A percentile compares a stretch with the other conserved stretches of the same genome.
These are phyloP conservation scores for Blastobasis adustella DNA, from an alignment of 2,888 invertebrate genomes.

Conservation along the genomic window DNA sequence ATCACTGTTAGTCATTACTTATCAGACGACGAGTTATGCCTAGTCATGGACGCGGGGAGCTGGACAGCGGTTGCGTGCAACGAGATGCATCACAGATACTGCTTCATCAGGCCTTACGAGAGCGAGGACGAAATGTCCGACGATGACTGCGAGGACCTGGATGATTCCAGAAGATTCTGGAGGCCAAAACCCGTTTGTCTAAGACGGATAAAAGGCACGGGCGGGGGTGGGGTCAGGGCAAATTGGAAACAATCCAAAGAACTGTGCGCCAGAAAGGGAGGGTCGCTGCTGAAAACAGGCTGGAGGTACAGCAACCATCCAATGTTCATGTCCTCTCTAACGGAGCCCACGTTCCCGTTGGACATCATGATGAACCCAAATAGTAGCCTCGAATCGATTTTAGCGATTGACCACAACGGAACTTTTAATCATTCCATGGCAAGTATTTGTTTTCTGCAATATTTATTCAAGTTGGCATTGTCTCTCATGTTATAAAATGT, in stretches of 20 bases:
- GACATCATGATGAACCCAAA: slow-evolving; percentile 37
- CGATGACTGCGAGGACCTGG: slow-evolving; percentile 36
- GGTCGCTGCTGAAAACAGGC: slow-evolving; percentile 48
- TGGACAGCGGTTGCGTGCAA: slow-evolving; percentile 48
- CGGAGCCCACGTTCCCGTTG: slow-evolving; percentile 36
- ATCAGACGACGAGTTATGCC: slow-evolving; percentile 44
- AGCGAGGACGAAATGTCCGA: slow-evolving; percentile 24
- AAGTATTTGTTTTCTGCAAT: slow-evolving; percentile 8
- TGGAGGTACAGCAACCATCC: slow-evolving; percentile 59
- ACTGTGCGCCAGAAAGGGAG: slow-evolving; percentile 39
- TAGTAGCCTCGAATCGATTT: slow-evolving; percentile 7
- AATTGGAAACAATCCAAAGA: slow-evolving; percentile 53
- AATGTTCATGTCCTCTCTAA: slow-evolving; percentile 21
- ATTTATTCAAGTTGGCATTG: too few species aligned
- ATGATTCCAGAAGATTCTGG: slow-evolving; percentile 36
- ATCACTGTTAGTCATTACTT: slow-evolving; percentile 27
- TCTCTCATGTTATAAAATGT: too few species aligned
- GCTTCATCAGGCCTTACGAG: slow-evolving; percentile 47
- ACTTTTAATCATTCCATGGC: slow-evolving; percentile 26
- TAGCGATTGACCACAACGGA: too few species aligned
- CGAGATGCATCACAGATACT: slow-evolving; percentile 50
- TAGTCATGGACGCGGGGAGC: slow-evolving; percentile 42
- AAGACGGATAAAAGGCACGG: slow-evolving; percentile 29
- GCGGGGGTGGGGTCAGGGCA: slow-evolving; percentile 45
- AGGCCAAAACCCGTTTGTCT: slow-evolving; percentile 54